A percentile compares a stretch with the other conserved stretches of the same genome.
phyloP scores from a whole-genome alignment of 2,113 vertebrate species.

The Takifugu flavidus region DNA sequence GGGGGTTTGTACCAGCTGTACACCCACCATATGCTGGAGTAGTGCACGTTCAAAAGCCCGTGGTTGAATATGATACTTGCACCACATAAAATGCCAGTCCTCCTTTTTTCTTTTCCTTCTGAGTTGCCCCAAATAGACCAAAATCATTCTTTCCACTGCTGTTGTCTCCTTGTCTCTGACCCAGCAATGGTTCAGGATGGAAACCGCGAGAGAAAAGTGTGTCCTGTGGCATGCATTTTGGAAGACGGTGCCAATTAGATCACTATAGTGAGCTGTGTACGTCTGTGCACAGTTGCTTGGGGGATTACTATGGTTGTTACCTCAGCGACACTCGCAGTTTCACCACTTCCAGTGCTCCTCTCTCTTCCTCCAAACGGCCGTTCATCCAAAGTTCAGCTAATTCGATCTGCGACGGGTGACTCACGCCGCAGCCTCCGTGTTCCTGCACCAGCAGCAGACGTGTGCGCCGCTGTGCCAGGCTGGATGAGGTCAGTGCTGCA shows the following conservation, averaged over 20 bases:
- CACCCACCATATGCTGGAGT: conserved; percentile 35
- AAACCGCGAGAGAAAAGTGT: conserved; percentile 32
- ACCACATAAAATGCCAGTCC: background rate
- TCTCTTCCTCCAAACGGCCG: conserved; percentile 18
- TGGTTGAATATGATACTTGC: conserved; percentile 16
- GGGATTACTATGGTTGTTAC: background rate
- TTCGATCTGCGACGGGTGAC: conserved; percentile 65
- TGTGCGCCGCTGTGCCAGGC: conserved; percentile 14
- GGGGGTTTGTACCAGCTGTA: conserved; percentile 33
- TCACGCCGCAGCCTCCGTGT: conserved; percentile 48
- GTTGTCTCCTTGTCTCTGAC: conserved; percentile 37
- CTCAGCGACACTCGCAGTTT: conserved; percentile 5
- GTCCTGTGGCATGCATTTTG: conserved; percentile 29
- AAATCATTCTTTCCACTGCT: conserved; percentile 51
- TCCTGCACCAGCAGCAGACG: conserved; percentile 35
- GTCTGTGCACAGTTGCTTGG: background rate
- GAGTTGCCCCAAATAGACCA: conserved; percentile 14
- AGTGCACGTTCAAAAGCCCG: conserved; percentile 19
- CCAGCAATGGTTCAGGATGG: conserved; percentile 30
- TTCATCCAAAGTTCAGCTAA: conserved; percentile 59
- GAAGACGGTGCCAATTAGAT: conserved; percentile 24
- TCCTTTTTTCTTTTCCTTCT: conserved; percentile 14
- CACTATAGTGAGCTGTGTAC: background rate
- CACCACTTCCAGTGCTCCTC: conserved; percentile 24
- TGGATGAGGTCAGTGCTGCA: conserved; percentile 45